Evolutionary conservation across 2,888 invertebrate species (phyloP).

Genomic region (Oscheius onirici): DNA sequence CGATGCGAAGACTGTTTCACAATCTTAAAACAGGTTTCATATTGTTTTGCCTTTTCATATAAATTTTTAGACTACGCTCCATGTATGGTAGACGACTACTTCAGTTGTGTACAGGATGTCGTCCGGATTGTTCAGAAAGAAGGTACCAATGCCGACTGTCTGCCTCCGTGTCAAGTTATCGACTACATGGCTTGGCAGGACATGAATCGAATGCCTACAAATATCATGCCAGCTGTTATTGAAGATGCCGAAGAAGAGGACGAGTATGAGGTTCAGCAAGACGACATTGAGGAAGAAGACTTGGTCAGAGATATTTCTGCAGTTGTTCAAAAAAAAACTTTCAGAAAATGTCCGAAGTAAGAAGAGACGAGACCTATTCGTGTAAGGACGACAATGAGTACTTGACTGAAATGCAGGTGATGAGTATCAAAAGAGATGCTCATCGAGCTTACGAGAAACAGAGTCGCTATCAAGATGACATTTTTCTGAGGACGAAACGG

Average conservation of each 20-base stretch:
- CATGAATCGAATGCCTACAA: slow-evolving; percentile 67
- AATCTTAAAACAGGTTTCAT: not conserved
- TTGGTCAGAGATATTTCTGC: not conserved
- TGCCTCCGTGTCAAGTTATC: slow-evolving; percentile 65
- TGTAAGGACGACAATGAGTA: slow-evolving; percentile 44
- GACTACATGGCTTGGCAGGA: slow-evolving; percentile 71
- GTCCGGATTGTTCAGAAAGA: slow-evolving; percentile 46
- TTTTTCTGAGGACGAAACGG: slow-evolving; percentile 62
- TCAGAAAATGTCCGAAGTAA: slow-evolving; percentile 8
- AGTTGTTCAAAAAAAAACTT: not conserved
- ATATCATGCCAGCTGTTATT: slow-evolving; percentile 68
- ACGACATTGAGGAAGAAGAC: slow-evolving; percentile 57
- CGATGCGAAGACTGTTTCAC: slow-evolving; percentile 58
- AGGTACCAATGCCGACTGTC: slow-evolving; percentile 55
- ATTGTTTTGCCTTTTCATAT: not conserved
- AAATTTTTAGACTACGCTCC: slow-evolving; percentile 20
- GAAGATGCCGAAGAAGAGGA: slow-evolving; percentile 65
- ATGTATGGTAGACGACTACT: slow-evolving; percentile 69
- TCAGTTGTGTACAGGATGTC: slow-evolving; percentile 63
- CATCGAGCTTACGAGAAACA: slow-evolving; percentile 69
- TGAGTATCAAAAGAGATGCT: slow-evolving; percentile 64
- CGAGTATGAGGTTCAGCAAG: slow-evolving; percentile 60
- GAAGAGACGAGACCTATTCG: slow-evolving; percentile 44
- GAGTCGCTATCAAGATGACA: slow-evolving; percentile 69
- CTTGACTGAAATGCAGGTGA: slow-evolving; percentile 46